Evolutionary conservation across 2,797 vertebrate species (phyloP), one percentile per base, ranked within the genome.

Genomic region (Tolypeutes matacus): DNA sequence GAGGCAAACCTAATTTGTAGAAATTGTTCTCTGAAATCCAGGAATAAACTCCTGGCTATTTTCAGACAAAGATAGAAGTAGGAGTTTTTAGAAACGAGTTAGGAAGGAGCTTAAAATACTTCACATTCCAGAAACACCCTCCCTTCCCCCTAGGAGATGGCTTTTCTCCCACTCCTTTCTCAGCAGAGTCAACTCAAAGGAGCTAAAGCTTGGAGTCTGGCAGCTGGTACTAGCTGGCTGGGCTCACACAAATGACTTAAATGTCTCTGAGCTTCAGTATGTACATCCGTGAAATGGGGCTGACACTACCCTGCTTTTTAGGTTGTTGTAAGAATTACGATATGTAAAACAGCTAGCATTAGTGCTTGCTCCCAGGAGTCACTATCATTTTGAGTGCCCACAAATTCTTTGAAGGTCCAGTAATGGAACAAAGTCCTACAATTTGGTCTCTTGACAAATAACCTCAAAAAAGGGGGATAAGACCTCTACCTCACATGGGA

Each of bases 61-160:
- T 96, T 95, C 94, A 94, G 97, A 96, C 90, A 96, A 96, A 97
- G 94, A 95, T 81, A 96, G 94, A 97, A 86, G 96, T 96, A 91
- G 93, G 93, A 90, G 95, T 93, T 93, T 86, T 81, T 86, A 96
- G 80, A 96, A 97, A 81, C 7, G 42, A 96, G 89, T 91, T 87
- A 94, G 36, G 73, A 75, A 36, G 5, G 91, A 70, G 95, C 67
- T 98, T 97, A 92, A 92, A 65, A 77, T 96, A 91, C 75, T 85
- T 34, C 84, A 70, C 0, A 0, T 95, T 94, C 95, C 96, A 97
- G 94, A 97, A 97, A 96, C 95, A 91, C 93, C 96, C 92, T 89
- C 94, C 95, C 89, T 73, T 53, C 86, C 95, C 94, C 91, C 89
- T 25, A 86, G 85, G 89, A 96, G 88, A 92, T 84, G 89, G 93